Evolutionary conservation across 2,888 invertebrate genomes (phyloP).

Genomic region (Hoplodrina ambigua): DNA sequence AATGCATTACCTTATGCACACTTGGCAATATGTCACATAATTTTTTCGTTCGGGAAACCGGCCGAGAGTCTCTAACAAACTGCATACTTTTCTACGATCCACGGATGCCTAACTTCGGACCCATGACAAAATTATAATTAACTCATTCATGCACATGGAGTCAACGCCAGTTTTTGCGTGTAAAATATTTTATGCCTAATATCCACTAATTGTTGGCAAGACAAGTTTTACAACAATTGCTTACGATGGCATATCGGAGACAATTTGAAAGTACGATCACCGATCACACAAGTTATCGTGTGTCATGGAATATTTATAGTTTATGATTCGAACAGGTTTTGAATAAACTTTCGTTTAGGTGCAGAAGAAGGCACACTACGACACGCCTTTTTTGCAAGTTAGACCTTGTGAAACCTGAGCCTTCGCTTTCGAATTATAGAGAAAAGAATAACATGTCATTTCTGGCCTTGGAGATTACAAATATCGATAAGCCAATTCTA

Average conservation of each 20-base stretch:
- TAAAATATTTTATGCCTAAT: slow-evolving; percentile 57
- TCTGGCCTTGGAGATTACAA: background rate
- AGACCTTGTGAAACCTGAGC: background rate
- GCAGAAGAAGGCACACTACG: background rate
- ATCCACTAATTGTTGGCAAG: slow-evolving; percentile 45
- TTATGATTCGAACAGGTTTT: slow-evolving; percentile 53
- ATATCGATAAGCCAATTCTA: too few relatives aligned
- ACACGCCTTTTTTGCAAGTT: slow-evolving; percentile 12
- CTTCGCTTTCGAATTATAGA: background rate
- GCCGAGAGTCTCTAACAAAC: slow-evolving; percentile 1
- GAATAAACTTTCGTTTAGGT: slow-evolving; percentile 46
- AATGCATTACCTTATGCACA: too few relatives aligned
- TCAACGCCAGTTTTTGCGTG: slow-evolving; percentile 49
- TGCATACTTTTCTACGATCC: background rate
- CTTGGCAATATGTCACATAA: too few relatives aligned
- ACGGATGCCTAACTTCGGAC: background rate
- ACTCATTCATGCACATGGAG: slow-evolving; percentile 42
- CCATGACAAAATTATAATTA: slow-evolving; percentile 40
- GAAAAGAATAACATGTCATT: background rate
- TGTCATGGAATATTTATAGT: slow-evolving; percentile 59
- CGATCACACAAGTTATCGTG: slow-evolving; percentile 55
- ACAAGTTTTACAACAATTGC: slow-evolving; percentile 63
- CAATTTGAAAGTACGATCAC: slow-evolving; percentile 64
- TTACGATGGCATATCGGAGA: slow-evolving; percentile 59
- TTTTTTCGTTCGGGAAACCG: too few relatives aligned